A percentile compares a stretch with the other conserved stretches of the same genome.
Conservation (phyloP, 1,140 invertebrate genomes). For the Trichoplusia ni region DNA sequence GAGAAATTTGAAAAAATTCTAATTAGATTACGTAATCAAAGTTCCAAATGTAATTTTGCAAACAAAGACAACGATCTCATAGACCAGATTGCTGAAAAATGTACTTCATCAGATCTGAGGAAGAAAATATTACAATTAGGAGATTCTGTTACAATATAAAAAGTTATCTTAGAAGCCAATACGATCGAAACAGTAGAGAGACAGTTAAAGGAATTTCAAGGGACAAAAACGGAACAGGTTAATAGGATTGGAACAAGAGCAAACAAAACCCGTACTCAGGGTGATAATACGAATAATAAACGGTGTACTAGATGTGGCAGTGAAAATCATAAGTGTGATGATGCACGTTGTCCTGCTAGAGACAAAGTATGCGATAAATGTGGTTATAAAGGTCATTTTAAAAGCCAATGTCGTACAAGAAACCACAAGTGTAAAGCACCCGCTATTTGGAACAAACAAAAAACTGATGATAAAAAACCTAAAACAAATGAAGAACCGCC, state of each 20-base stretch:
- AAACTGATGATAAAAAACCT: background rate
- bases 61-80: slow-evolving; percentile 32
- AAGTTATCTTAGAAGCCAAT: slow-evolving; percentile 36
- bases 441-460: background rate
- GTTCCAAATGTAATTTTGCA: slow-evolving; percentile 37
- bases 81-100: slow-evolving; percentile 44
- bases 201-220: slow-evolving; percentile 20
- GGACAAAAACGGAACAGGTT: background rate
- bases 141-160: slow-evolving; percentile 34
- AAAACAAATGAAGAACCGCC: background rate
- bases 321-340: slow-evolving; percentile 2
- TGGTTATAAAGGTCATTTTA: slow-evolving; percentile 37
- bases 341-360: slow-evolving; percentile 28
- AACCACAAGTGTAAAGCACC: background rate
- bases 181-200: slow-evolving; percentile 13
- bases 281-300: background rate
- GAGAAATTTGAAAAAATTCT: too few relatives aligned
- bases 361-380: slow-evolving; percentile 39
- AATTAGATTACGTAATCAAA: too few relatives aligned
- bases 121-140: slow-evolving; percentile 40
- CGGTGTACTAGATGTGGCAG: slow-evolving; percentile 2
- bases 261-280: background rate
- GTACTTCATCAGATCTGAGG: slow-evolving; percentile 32
- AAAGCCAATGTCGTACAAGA: slow-evolving; percentile 16
- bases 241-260: background rate